phyloP scores from a whole-genome alignment of 2,113 vertebrate genomes.

The Vireo altiloquus region DNA sequence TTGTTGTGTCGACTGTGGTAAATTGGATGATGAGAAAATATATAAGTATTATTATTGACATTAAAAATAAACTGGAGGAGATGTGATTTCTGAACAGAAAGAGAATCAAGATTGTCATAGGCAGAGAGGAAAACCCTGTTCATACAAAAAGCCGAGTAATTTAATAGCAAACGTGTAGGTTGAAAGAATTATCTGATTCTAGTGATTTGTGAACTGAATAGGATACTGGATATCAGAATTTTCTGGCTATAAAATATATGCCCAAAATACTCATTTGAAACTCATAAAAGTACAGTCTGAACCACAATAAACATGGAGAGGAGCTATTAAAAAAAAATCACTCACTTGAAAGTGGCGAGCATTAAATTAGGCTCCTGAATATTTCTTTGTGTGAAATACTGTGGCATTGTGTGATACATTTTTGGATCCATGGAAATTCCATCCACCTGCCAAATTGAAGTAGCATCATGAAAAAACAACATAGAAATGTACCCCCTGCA shows the following conservation, averaged over 20 bases:
- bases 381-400: neutral
- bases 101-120: neutral
- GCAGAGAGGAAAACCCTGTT: neutral
- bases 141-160: neutral
- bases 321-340: neutral
- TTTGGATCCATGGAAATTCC: neutral
- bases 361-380: neutral
- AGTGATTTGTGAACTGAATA: neutral
- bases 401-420: neutral
- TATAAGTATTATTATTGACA: neutral
- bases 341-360: fast-evolving
- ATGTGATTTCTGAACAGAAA: neutral
- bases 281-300: neutral
- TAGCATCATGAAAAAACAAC: neutral
- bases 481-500: neutral
- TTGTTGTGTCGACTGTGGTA: neutral
- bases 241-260: neutral
- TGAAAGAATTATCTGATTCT: neutral
- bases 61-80: neutral
- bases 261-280: neutral
- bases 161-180: fast-evolving
- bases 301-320: neutral
- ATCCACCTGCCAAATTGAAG: neutral
- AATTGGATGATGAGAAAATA: neutral
- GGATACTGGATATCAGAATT: neutral